Base-by-base conservation (phyloP, 2,113 vertebrate species). In the Archilochus colubris region DNA sequence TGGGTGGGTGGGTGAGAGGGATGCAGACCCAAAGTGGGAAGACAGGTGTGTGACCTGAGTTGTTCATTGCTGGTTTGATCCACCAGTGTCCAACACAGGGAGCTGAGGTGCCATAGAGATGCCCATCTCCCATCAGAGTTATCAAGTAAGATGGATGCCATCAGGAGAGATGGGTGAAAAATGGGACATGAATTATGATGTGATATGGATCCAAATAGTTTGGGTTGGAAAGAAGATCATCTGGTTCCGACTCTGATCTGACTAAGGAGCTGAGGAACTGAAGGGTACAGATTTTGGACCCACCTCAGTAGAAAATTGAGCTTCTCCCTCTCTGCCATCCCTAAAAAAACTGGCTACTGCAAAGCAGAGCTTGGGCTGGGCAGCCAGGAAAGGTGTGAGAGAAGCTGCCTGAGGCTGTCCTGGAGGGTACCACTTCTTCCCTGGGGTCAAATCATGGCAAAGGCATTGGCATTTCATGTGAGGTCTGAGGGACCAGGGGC, bases 21-120 rank as follows among this genome's bases (percentile, higher is more conserved):
- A 63, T 30, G 36, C 24, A 61, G 24, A 36, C 12, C 18, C 13
- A 22, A 46, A 78, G 10, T 1, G 7, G 83, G 36, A 85, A 53
- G 46, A 50, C 27, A n/a, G 38, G 54, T 55, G 10, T 7, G 16
- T 46, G 74, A 77, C 5, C 23, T 11, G 11, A 27, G 33, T 67
- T 92, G 46, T 59, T 55, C 0, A 4, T 64, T 36, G 33, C 59
- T 15, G 8, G 14, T 67, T 73, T 55, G 11, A 54, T 44, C 59
- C 44, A 55, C 33, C 3, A 3, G 23, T 15, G 38, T 53, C n/a
- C 36, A 57, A n/a, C 13, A 14, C 50, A 13, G 27, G 48, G 27
- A 73, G 27, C n/a, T 28, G 31, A 30, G 20, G 17, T 17, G 1
- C 33, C 0, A 0, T 25, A 33, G 61, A 38, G 28, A 20, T 6